phyloP scores from a whole-genome alignment of 2,797 vertebrate genomes.

The Etheostoma perlongum region DNA sequence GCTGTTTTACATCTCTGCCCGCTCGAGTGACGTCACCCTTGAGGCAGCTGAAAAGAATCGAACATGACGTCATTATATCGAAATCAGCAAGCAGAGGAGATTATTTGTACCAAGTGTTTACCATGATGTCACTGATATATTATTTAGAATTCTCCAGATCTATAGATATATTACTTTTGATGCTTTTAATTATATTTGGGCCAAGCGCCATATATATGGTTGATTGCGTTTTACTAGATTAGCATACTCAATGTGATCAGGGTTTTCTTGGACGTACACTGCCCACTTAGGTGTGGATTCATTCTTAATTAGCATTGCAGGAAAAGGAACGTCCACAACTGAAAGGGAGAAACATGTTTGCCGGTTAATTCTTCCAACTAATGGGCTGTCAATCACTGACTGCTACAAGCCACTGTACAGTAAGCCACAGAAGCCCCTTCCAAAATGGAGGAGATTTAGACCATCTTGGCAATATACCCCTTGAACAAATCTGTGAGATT shows the following conservation, averaged over 20 bases:
- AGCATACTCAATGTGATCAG: conserved; percentile 42
- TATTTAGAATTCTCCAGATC: conserved; percentile 35
- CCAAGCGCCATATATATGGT: conserved; percentile 50
- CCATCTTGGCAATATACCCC: conserved; percentile 79
- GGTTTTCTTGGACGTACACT: conserved; percentile 50
- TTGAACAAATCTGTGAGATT: conserved; percentile 84
- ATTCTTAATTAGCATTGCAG: conserved; percentile 64
- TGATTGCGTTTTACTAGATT: conserved; percentile 71
- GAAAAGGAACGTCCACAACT: conserved; percentile 41
- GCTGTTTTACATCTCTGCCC: conserved; percentile 56
- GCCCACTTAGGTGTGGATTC: conserved; percentile 60
- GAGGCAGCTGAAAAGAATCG: conserved; percentile 65
- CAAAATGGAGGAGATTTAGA: conserved; percentile 81
- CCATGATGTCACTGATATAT: conserved; percentile 38
- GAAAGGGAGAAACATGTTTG: conserved; percentile 34
- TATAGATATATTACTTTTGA: conserved; percentile 44
- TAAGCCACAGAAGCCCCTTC: conserved; percentile 72
- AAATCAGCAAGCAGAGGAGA: conserved; percentile 65
- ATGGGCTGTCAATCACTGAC: conserved; percentile 67
- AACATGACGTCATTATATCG: conserved; percentile 83
- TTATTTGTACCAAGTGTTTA: conserved; percentile 58
- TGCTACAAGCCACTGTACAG: conserved; percentile 65
- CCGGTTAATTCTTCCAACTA: conserved; percentile 43
- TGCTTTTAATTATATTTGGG: conserved; percentile 51
- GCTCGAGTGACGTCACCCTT: conserved; percentile 75